Conservation (phyloP, 1,140 invertebrate genomes). For the Hermatobates lingyangjiaoensis region DNA sequence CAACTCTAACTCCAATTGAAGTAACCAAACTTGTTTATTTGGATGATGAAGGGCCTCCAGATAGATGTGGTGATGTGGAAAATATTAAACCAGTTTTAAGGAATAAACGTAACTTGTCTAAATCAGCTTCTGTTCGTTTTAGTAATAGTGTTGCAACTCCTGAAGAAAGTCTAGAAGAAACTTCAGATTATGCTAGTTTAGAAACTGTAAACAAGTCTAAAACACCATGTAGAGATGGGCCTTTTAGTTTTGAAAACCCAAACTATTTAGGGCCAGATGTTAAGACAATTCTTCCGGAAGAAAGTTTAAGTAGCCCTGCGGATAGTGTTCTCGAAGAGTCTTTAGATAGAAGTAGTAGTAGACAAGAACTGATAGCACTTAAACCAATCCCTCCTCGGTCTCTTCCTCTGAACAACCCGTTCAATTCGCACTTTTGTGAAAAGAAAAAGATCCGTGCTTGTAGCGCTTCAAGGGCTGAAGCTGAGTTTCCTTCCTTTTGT, state of each 20-base stretch:
- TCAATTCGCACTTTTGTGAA: slow-evolving; percentile 18
- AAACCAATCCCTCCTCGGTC: slow-evolving; percentile 24
- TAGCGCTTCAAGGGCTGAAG: slow-evolving; percentile 25
- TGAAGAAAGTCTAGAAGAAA: slow-evolving; percentile 40
- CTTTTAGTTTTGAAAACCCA: slow-evolving; percentile 36
- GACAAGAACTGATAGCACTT: slow-evolving; percentile 19
- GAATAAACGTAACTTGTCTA: slow-evolving; percentile 26
- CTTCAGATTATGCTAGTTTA: slow-evolving; percentile 57
- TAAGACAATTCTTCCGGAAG: slow-evolving; percentile 22
- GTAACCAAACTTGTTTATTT: slow-evolving; percentile 47
- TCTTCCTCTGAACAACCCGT: slow-evolving; percentile 21
- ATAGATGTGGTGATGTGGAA: slow-evolving; percentile 11
- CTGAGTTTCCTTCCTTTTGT: slow-evolving; percentile 31
- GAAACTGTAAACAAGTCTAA: slow-evolving; percentile 36
- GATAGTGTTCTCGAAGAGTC: slow-evolving; percentile 21
- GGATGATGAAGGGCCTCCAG: slow-evolving; percentile 32
- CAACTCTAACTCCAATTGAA: slow-evolving; percentile 39
- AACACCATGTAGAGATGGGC: slow-evolving; percentile 14
- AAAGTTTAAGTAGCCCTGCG: slow-evolving; percentile 21
- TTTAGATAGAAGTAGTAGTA: slow-evolving; percentile 17
- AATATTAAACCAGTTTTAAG: slow-evolving; percentile 21
- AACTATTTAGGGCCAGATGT: slow-evolving; percentile 49
- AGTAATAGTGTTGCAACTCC: slow-evolving; percentile 30
- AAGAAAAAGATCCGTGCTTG: slow-evolving; percentile 27
- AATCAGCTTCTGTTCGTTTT: slow-evolving; percentile 40